Evolutionary conservation across 2,797 vertebrate species (phyloP).

Genomic region (Sandelia bainsii): DNA sequence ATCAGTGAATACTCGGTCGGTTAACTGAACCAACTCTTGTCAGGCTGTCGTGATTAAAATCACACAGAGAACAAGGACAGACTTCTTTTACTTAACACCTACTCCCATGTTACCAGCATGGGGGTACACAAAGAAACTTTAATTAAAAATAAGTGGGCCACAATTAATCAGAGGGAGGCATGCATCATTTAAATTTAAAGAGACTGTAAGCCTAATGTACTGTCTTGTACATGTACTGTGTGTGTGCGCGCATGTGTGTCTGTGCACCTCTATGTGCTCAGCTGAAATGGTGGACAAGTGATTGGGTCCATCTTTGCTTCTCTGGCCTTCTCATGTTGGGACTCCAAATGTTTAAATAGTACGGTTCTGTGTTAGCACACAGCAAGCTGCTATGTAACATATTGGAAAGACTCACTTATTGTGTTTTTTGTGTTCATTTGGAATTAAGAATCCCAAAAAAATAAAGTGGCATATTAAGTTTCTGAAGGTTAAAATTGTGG

Average conservation of each 20-base stretch:
- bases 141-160: slow-evolving; percentile 84
- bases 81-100: slow-evolving; percentile 67
- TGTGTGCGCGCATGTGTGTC: slow-evolving; percentile 8
- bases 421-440: background rate
- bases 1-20: slow-evolving; percentile 25
- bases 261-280: background rate
- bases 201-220: slow-evolving; percentile 46
- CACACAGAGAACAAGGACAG: slow-evolving; percentile 71
- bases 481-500: background rate
- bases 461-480: background rate
- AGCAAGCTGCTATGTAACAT: slow-evolving; percentile 16
- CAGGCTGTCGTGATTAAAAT: slow-evolving; percentile 69
- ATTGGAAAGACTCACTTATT: slow-evolving; percentile 19
- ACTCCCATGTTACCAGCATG: slow-evolving; percentile 67
- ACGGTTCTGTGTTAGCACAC: slow-evolving; percentile 39
- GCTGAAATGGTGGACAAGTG: slow-evolving; percentile 7
- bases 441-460: background rate
- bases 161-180: slow-evolving; percentile 75
- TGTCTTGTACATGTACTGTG: slow-evolving; percentile 10
- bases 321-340: slow-evolving; percentile 42
- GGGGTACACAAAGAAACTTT: slow-evolving; percentile 75
- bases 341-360: slow-evolving; percentile 60
- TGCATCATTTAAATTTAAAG: slow-evolving; percentile 61
- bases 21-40: slow-evolving; percentile 47
- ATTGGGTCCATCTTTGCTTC: slow-evolving; percentile 26